Evolutionary conservation across 2,888 invertebrate genomes (phyloP), one percentile per base, ranked within the genome.

Genomic region (Dugesia japonica): DNA sequence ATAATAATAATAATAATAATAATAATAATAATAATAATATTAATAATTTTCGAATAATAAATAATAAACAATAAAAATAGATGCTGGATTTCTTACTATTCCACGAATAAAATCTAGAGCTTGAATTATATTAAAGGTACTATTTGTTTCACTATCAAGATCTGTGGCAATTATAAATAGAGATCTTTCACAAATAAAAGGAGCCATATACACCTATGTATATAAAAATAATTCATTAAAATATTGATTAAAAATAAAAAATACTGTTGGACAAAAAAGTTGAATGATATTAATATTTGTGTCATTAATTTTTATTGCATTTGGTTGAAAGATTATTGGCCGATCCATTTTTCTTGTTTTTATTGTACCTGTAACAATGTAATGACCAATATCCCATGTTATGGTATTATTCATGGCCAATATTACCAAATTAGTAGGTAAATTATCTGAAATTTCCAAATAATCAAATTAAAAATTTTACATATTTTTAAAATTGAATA

Each of bases 261-360:
- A n/a, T n/a, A 56, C 56, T 56, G 56, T 56, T 56, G 56, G 56
- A n/a, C 56, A 56, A 56, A 56, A 56, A 20, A 56, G 23, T n/a
- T 56, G 56, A 56, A 56, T 56, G 17, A 56, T 23, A 23, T 56
- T 56, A 56, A 56, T 56, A 23, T 23, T 56, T 56, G 23, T 56
- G 1, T 56, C 56, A 56, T 56, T 56, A 9, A 56, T 56, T 9
- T 23, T 56, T 7, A 56, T 20, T 56, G 56, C 56, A n/a, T 56
- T 56, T 56, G 56, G 56, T 56, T 56, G 56, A 56, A 56, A 56
- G n/a, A n/a, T 56, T 13, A 56, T 56, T 4, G 56, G 56, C 17
- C 17, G 20, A 56, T 56, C 56, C 56, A n/a, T 56, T 56, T n/a
- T n/a, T 23, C 56, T 56, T 4, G 4, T 56, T 56, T n/a, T 56